Evolutionary conservation across 2,113 vertebrate species (phyloP), one percentile per base, ranked within the genome.

Genomic region (Larimichthys crocea): DNA sequence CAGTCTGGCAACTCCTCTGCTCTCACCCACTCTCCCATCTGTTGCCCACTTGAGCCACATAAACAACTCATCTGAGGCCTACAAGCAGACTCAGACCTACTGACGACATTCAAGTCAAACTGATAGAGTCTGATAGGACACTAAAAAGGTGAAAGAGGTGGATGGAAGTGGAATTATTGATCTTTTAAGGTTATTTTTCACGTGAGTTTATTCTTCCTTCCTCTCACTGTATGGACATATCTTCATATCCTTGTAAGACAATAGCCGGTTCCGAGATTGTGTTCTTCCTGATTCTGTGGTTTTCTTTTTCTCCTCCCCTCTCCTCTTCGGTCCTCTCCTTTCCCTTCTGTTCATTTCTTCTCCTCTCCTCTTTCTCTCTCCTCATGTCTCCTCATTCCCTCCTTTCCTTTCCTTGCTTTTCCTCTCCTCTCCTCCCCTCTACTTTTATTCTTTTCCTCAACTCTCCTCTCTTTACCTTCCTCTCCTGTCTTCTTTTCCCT

Each of bases 1-100:
- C 81, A 91, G 90, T 86, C 84, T 84, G 87, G 82, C 83, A 88
- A 44, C 82, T 87, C 72, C 74, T 77, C 65, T 20, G 60, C 82
- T 73, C 31, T 84, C 80, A 44, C 85, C 88, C 82, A 89, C 83
- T 82, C 71, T 73, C 68, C 90, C 89, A 91, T 89, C 92, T 92
- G 88, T 60, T 78, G 67, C 80, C 87, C 80, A 89, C 86, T 82
- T 84, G 82, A 87, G 80, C 88, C 76, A 67, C 84, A 70, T 60
- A 80, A 83, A 80, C 80, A 67, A 46, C 61, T 82, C 82, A 29
- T 49, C 59, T 70, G 22, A 22, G 40, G 69, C 73, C 76, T 1
- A 3, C 24, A 17, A 17, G 42, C 62, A 49, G 35, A 55, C 29
- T 24, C 74, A 35, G 16, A 65, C 63, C 66, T 5, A 9, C 69